These are phyloP conservation scores for Ophioninae sp. DNA, from an alignment of 2,888 invertebrate genomes.

Conservation along the genomic window DNA sequence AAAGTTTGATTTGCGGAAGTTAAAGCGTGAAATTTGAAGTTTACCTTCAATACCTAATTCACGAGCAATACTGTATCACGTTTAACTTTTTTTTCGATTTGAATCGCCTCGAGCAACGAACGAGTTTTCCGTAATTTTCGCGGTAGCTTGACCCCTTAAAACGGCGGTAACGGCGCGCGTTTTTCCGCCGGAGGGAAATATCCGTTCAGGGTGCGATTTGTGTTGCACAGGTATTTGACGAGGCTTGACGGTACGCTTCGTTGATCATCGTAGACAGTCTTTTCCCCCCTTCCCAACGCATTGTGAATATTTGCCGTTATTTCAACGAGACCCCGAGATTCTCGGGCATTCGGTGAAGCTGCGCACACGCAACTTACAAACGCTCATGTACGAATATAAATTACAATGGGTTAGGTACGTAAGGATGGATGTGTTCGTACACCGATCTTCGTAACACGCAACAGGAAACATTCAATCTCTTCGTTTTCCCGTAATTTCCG, in stretches of 20 bases:
- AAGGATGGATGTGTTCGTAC: not conserved
- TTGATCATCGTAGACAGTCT: constrained; percentile 20
- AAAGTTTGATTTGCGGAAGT: too few relatives aligned
- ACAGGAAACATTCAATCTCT: constrained; percentile 51
- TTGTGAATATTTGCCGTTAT: constrained; percentile 70
- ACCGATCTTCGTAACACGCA: constrained; percentile 32
- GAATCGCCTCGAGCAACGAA: not conserved
- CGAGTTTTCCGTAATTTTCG: not conserved
- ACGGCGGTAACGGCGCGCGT: constrained; percentile 13
- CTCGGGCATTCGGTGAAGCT: constrained; percentile 24
- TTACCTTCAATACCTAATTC: too few relatives aligned
- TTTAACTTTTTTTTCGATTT: too few relatives aligned
- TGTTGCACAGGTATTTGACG: constrained; percentile 21
- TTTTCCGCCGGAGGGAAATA: constrained; percentile 29
- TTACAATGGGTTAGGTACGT: not conserved
- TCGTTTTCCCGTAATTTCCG: constrained; percentile 22
- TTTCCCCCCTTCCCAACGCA: constrained; percentile 40
- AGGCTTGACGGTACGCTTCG: constrained; percentile 31
- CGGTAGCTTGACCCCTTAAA: too few relatives aligned
- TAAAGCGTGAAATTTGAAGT: too few relatives aligned
- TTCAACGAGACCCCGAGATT: constrained; percentile 61
- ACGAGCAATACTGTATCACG: too few relatives aligned
- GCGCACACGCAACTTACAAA: not conserved
- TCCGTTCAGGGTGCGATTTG: constrained; percentile 12
- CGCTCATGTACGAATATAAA: not conserved